Conservation (phyloP, 2,113 vertebrate species). For the Rutilus rutilus region DNA sequence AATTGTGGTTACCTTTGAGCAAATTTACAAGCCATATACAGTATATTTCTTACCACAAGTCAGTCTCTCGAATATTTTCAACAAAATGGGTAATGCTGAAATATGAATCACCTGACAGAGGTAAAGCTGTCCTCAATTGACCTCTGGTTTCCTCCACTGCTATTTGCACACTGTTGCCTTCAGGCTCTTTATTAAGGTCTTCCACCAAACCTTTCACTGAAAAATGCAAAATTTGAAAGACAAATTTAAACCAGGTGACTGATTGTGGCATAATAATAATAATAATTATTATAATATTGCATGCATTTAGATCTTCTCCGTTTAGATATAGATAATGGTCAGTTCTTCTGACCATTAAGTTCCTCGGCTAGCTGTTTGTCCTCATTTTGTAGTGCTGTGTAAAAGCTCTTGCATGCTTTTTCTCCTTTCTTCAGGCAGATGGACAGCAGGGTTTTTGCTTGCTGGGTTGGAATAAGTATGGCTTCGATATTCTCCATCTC, state of each 20-base stretch:
- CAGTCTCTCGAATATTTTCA: neutral
- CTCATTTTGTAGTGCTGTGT: slow-evolving; percentile 57
- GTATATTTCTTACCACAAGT: neutral
- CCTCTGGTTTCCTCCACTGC: slow-evolving; percentile 57
- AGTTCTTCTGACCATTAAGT: slow-evolving; percentile 47
- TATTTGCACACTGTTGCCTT: slow-evolving; percentile 12
- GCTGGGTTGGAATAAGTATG: slow-evolving; percentile 51
- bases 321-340: neutral
- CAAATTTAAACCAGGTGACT: neutral
- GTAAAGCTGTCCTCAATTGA: neutral
- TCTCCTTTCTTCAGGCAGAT: slow-evolving; percentile 66
- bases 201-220: slow-evolving; percentile 43
- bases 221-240: neutral
- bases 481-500: slow-evolving; percentile 65
- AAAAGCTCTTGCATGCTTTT: slow-evolving; percentile 60
- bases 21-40: neutral
- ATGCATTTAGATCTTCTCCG: neutral
- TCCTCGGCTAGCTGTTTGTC: slow-evolving; percentile 61
- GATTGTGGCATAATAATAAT: neutral
- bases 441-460: slow-evolving; percentile 58
- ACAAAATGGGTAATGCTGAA: neutral
- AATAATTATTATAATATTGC: neutral
- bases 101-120: slow-evolving; percentile 39
- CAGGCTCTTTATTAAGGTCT: slow-evolving; percentile 7
- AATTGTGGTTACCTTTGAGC: neutral